Evolutionary conservation across 2,113 vertebrate genomes (phyloP).

Genomic region (Lates calcarifer): DNA sequence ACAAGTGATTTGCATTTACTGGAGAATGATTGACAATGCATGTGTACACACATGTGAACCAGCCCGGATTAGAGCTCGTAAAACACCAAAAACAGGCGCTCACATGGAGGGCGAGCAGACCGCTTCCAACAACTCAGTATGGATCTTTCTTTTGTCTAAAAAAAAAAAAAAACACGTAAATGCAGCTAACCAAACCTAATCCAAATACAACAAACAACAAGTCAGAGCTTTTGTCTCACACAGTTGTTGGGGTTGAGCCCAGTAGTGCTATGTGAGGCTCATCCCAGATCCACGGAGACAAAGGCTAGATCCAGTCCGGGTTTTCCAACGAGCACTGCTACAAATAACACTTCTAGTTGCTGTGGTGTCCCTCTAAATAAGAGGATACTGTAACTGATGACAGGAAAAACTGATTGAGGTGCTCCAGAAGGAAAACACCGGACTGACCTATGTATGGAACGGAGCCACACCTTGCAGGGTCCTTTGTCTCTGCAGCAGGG

Average conservation of each 20-base stretch:
- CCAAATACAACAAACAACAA: background rate
- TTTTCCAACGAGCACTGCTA: conserved; percentile 62
- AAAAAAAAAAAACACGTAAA: conserved; percentile 4
- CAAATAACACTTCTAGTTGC: conserved; percentile 71
- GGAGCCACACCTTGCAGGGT: conserved; percentile 7
- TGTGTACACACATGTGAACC: conserved; percentile 12
- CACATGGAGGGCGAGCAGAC: background rate
- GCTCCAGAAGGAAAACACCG: conserved; percentile 68
- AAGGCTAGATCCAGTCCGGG: conserved; percentile 48
- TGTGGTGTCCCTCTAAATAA: conserved; percentile 76
- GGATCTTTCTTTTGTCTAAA: background rate
- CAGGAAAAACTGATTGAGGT: conserved; percentile 76
- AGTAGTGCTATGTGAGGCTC: background rate
- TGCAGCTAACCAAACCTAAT: background rate
- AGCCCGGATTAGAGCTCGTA: conserved; percentile 32
- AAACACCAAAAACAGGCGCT: conserved; percentile 23
- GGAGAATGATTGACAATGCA: conserved; percentile 29
- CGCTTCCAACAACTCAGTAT: conserved; percentile 4
- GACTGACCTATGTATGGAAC: conserved; percentile 51
- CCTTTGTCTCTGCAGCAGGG: conserved; percentile 1
- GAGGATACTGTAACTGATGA: conserved; percentile 75
- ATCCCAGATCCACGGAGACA: conserved; percentile 30
- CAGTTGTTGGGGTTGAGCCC: conserved; percentile 4
- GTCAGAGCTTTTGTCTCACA: background rate
- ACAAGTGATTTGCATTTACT: conserved; percentile 57